Percentiles rank a stretch among this genome's conserved stretches.
Evolutionary conservation across 2,888 invertebrate genomes (phyloP).

Genomic region (Clunio marinus): DNA sequence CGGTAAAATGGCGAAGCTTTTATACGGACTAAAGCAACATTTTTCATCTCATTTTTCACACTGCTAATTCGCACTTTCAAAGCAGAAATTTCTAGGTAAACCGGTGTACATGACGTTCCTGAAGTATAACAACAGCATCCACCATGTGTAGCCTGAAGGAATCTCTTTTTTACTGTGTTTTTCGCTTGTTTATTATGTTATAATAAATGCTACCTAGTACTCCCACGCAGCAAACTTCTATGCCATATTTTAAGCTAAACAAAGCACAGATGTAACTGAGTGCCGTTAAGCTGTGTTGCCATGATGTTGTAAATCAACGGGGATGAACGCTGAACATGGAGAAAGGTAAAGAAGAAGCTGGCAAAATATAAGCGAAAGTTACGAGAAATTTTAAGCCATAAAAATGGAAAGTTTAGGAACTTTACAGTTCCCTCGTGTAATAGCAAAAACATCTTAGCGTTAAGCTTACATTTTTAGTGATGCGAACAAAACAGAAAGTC

Average conservation of each 20-base stretch:
- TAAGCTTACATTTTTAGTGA: too few species aligned
- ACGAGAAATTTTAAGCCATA: slow-evolving; percentile 1
- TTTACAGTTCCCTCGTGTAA: slow-evolving; percentile 6
- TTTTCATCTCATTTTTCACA: slow-evolving; percentile 13
- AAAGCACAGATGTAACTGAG: slow-evolving; percentile 28
- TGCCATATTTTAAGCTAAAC: slow-evolving; percentile 8
- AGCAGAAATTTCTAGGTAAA: background rate
- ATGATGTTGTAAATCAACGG: slow-evolving; percentile 22
- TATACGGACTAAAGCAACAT: background rate
- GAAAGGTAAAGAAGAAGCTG: background rate
- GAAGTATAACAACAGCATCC: background rate
- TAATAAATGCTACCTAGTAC: background rate
- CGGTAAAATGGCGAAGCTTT: slow-evolving; percentile 1
- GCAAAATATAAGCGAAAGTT: background rate
- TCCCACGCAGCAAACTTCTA: background rate
- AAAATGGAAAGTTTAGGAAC: slow-evolving; percentile 7
- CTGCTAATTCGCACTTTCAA: background rate
- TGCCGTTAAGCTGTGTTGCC: background rate
- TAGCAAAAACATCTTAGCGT: background rate
- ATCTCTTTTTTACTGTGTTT: background rate
- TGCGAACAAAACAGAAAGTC: slow-evolving; percentile 8
- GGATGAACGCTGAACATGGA: slow-evolving; percentile 1
- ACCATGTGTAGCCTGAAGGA: background rate
- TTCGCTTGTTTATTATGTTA: slow-evolving; percentile 5
- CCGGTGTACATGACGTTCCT: too few species aligned